Evolutionary conservation across 2,113 vertebrate species (phyloP), one percentile per base, ranked within the genome.

Genomic region (Peucedramus taeniatus): DNA sequence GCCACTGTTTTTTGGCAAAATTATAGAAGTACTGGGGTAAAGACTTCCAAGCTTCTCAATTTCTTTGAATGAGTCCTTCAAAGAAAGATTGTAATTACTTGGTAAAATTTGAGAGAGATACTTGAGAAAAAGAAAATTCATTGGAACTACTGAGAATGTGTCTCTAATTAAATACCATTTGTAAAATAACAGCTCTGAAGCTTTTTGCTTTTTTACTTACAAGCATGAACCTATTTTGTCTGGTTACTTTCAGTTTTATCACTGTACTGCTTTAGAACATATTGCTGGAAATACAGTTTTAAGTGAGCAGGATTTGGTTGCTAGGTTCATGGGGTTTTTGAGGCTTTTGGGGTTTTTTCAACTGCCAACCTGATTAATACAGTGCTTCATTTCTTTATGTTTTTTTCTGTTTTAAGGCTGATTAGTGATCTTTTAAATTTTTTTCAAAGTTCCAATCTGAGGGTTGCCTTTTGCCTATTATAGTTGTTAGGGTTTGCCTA

Each of bases 281-380:
- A 18, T 21, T 81, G 8, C 44, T 77, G 28, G 44, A 87, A 84
- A 44, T 71, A 42, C 15, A 33, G 4, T 69, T 81, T 77, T 31
- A 64, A 77, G 28, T 18, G 16, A 77, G 11, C 9, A 47, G 11
- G 26, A 75, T 45, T 70, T 65, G 9, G 1, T 75, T 83, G 12
- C 31, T 69, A 54, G 47, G 40, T 54, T 23, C 7, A 26, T 26
- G 21, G 1, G 0, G 17, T 0, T 9, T 15, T 15, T 28, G n/a
- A 28, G 17, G 4, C 3, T 56, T 85, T 40, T 3, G 42, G 28
- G 4, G 0, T 23, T 70, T 81, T 68, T 44, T 23, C 16, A 61
- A 2, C 44, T 74, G 11, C 7, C 21, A 64, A 9, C 13, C 28
- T 65, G 8, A 54, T 87, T 39, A 60, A 50, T 14, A 12, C 6